Percentiles rank a stretch among this genome's conserved stretches.
Evolutionary conservation across 2,888 invertebrate genomes (phyloP).

Genomic region (Rhopalosiphum nymphaeae): DNA sequence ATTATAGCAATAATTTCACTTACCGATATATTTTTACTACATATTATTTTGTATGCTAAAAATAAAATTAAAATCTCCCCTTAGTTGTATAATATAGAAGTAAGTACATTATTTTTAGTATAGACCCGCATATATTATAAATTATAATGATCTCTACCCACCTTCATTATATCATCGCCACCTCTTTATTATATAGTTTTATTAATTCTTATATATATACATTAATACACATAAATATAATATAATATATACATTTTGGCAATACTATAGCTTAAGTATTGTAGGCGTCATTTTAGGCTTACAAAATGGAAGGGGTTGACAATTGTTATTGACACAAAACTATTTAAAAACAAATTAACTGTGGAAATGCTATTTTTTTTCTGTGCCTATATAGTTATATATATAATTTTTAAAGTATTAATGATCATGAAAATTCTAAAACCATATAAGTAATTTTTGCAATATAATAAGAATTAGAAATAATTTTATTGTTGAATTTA

Average conservation of each 20-base stretch:
- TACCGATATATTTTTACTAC: background rate
- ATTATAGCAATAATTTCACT: background rate
- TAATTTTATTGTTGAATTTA: background rate
- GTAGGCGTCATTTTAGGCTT: background rate
- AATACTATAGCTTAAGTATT: background rate
- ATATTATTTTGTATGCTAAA: background rate
- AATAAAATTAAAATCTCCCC: background rate
- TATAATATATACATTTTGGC: background rate
- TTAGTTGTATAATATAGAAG: background rate
- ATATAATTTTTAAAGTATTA: background rate
- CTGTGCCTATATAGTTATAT: background rate
- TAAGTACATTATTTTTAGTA: background rate
- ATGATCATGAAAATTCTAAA: background rate
- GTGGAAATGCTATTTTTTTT: background rate
- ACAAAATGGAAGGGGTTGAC: background rate
- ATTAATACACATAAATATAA: too few relatives aligned
- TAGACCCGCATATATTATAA: background rate
- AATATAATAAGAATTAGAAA: background rate
- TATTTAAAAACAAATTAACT: background rate
- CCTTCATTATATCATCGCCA: background rate
- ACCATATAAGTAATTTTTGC: background rate
- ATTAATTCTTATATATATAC: background rate
- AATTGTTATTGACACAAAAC: background rate
- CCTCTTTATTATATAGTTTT: background rate
- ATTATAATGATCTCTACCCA: constrained; percentile 2